Base-by-base conservation (phyloP, 2,888 invertebrate species). In the Drosophila macrospina region DNA sequence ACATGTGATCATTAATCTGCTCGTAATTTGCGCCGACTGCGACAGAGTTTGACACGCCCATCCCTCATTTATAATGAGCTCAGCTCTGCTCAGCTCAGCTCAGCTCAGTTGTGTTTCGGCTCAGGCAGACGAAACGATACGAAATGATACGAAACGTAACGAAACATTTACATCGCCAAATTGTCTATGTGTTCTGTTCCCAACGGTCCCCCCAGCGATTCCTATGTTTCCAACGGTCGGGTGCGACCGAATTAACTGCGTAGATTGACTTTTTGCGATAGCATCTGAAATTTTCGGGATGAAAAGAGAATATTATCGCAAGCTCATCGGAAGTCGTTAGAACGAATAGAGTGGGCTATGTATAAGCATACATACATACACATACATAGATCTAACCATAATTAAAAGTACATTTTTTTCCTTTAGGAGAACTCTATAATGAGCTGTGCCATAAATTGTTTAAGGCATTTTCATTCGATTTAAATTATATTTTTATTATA, bases 1-100 rank as follows among this genome's bases (percentile, higher is more conserved):
- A 82, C 70, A 82, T 83, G 83, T 77, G 77, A 80, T 80, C 72
- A 82, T 76, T 78, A 80, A 78, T 78, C 77, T 78, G 80, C 56
- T 78, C 73, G 77, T 80, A 80, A 80, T 78, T 78, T 78, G 78
- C 77, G 78, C 74, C 63, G 41, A 52, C 80, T 76, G 81, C 70
- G 78, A 72, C 70, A 82, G 80, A 76, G 66, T 69, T 71, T 59
- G 80, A 68, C 80, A 82, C 80, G 75, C 78, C 83, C 69, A 73
- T 78, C 68, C 74, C 75, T 74, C 75, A 64, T 64, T 69, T 76
- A 69, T 83, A 80, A 82, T 80, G 83, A 83, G 83, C 77, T 83
- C 77, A 74, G 70, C 66, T 70, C 6, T 6, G 26, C 48, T 62
- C 54, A 26, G 41, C n/a, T 50, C 37, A 34, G 56, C 48, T 62